A percentile compares a stretch with the other conserved stretches of the same genome.
phyloP scores from a whole-genome alignment of 2,797 vertebrate genomes.

The Acanthurus leucopareius region DNA sequence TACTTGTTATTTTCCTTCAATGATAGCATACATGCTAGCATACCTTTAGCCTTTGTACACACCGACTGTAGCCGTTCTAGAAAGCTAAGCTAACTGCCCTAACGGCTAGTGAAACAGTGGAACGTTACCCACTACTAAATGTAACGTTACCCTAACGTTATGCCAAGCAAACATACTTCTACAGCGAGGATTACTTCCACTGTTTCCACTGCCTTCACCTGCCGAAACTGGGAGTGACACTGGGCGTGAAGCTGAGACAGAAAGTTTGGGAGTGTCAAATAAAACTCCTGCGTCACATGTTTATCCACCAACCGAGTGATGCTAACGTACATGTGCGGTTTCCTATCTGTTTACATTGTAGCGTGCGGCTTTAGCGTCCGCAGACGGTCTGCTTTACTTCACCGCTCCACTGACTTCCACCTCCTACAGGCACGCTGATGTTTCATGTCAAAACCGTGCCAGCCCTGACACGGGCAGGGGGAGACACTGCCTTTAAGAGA shows the following conservation, averaged over 20 bases:
- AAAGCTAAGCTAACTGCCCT: too few species aligned
- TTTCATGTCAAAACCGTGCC: conserved; percentile 49
- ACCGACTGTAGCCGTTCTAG: background rate
- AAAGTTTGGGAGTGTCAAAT: conserved; percentile 2
- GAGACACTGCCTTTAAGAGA: conserved; percentile 28
- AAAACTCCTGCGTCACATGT: conserved; percentile 32
- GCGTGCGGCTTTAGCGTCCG: background rate
- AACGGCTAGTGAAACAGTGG: background rate
- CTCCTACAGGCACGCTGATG: conserved; percentile 54
- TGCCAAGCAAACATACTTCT: background rate
- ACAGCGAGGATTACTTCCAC: background rate
- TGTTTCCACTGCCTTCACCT: background rate
- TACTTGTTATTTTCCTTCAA: rapidly evolving
- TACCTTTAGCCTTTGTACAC: background rate
- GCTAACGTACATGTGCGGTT: background rate
- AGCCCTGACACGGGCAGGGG: conserved; percentile 46
- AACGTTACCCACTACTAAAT: background rate
- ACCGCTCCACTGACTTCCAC: background rate
- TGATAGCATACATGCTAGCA: too few species aligned
- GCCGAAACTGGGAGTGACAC: background rate
- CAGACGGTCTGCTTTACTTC: background rate
- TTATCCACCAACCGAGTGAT: conserved; percentile 18
- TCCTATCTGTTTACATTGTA: background rate
- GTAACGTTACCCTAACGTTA: background rate
- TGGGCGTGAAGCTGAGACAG: background rate